Evolutionary conservation across 2,797 vertebrate genomes (phyloP), one percentile per base, ranked within the genome.

Genomic region (Borostomias antarcticus): DNA sequence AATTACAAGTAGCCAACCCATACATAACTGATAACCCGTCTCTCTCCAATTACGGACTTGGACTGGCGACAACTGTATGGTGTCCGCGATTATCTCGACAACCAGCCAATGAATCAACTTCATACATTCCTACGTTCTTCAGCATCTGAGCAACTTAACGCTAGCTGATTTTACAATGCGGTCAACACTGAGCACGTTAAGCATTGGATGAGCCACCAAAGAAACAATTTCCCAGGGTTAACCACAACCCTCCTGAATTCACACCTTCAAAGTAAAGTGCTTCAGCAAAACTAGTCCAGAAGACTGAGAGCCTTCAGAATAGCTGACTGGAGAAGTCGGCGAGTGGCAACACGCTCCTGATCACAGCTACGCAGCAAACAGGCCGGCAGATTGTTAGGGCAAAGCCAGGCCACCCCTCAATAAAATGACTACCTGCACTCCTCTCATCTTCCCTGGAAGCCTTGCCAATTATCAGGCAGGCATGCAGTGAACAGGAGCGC

Each of bases 341-440:
- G 17, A 63, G 76, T 19, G 47, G 52, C 8, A 58, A 81, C 81
- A 70, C 29, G 75, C 57, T 71, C 64, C 4, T 0, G 52, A 11
- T 63, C 70, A 43, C 70, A 63, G 50, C 45, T 0, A 33, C 61
- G 70, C 68, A 58, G 61, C 67, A 69, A 26, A 64, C 66, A 68
- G 68, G 23, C 69, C 69, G 40, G 58, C 58, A 2, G 37, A 62
- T 67, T 28, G 64, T 5, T 35, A 48, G 4, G 59, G 43, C 32
- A 62, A 62, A 53, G 33, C 2, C 33, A 48, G 8, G 40, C 68
- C 57, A 3, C 54, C 32, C 65, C 26, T 9, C 47, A 57, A 40
- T 52, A 4, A 40, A 21, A 19, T 28, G 28, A 28, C n/a, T 8
- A 21, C 5, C 60, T 13, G 32, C 1, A 26, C 60, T 7, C 23